Base-by-base conservation (phyloP, 1,140 invertebrate genomes). In the Antheraea mylitta region DNA sequence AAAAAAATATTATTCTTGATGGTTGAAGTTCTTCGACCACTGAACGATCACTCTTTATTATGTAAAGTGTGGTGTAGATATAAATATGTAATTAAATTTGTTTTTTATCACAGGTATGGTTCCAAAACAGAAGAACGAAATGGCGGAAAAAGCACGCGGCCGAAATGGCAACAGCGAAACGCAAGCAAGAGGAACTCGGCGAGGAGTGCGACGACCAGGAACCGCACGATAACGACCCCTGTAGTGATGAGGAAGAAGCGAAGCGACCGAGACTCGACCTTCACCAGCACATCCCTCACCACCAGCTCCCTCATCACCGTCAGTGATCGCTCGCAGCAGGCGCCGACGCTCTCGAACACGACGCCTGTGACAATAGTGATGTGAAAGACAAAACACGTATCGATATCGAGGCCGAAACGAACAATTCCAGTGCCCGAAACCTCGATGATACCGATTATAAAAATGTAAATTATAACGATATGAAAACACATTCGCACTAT, bases 61-160 rank as follows among this genome's bases (percentile, higher is more conserved):
- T 9, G 37, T 11, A 42, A 42, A 8, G 11, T 42, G 38, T 42
- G 7, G 3, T 3, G 11, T 42, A 8, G 38, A 42, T 42, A 42
- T 53, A 6, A 16, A 53, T 53, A 53, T 16, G 9, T 6, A 16
- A 42, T 9, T 53, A 16, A 13, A 53, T 53, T 53, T 10, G 2
- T 9, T 71, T 64, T 74, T 62, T 68, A 63, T 64, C 94, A 58
- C 94, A 99, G 99, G 99, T 99, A 58, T 99, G 99, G 99, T 99
- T 99, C 93, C 99, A 99, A 93, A 99, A 99, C 92, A 95, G 99
- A 89, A 94, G 99, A 86, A 99, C 99, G 79, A 99, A 99, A 94
- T 99, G 99, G 99, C 94, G 99, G 82, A 99, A 99, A 95, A 98
- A 98, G 90, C 98, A 99, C 94, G 98, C 99, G 0, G 99, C 98